phyloP scores from a whole-genome alignment of 2,113 vertebrate species.

The Rutilus rutilus region DNA sequence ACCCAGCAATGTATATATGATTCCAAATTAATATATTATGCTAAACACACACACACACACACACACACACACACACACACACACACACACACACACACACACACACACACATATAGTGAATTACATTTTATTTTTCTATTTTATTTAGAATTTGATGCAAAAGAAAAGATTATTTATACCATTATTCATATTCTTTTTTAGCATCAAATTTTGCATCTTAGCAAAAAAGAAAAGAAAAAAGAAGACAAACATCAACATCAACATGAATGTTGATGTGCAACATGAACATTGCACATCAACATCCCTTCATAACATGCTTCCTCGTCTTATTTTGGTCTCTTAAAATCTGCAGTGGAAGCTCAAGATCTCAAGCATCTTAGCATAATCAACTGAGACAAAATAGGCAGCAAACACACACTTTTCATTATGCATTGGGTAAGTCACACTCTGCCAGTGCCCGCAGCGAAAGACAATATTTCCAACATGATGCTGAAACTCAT shows the following conservation, averaged over 20 bases:
- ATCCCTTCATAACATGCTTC: background rate
- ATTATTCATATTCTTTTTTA: too few relatives aligned
- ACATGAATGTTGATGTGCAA: too few relatives aligned
- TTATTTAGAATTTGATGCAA: background rate
- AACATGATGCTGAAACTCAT: conserved; percentile 30
- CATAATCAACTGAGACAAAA: conserved; percentile 47
- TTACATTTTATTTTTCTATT: background rate
- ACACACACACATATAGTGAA: too few relatives aligned
- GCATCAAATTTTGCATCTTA: too few relatives aligned
- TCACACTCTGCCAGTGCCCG: conserved; percentile 41
- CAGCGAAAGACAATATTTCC: conserved; percentile 45
- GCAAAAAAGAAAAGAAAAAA: background rate
- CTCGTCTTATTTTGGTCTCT: background rate
- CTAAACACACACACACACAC: too few relatives aligned
- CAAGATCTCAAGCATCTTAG: conserved; percentile 21
- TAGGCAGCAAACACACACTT: conserved; percentile 32
- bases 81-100: too few relatives aligned
- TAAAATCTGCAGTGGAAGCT: background rate
- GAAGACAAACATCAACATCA: too few relatives aligned
- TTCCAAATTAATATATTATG: too few relatives aligned
- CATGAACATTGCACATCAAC: background rate
- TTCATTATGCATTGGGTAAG: conserved; percentile 53
- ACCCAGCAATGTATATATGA: too few relatives aligned
- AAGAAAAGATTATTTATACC: background rate
- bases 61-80: too few relatives aligned